Percentiles rank a stretch among this genome's conserved stretches.
phyloP scores from a whole-genome alignment of 2,888 invertebrate species.

The Orthosia incerta region DNA sequence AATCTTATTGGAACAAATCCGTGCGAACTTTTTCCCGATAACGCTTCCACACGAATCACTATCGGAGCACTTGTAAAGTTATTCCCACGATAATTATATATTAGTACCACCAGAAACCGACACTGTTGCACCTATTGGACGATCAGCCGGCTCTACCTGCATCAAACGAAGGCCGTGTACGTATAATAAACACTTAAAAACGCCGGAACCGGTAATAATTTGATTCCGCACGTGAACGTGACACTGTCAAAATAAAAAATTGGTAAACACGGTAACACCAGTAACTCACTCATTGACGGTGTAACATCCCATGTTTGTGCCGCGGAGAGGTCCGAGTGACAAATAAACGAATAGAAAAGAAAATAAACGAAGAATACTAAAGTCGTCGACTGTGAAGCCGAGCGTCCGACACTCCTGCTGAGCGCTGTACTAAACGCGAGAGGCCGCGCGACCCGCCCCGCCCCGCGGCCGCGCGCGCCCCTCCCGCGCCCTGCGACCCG shows the following conservation, averaged over 20 bases:
- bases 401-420: constrained; percentile 91
- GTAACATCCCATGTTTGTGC: constrained; percentile 82
- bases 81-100: constrained; percentile 79
- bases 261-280: constrained; percentile 78
- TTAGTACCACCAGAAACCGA: constrained; percentile 76
- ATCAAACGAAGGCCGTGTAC: constrained; percentile 86
- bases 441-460: constrained; percentile 86
- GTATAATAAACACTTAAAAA: constrained; percentile 89
- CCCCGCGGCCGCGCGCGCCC: constrained; percentile 79
- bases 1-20: constrained; percentile 82
- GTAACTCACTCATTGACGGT: constrained; percentile 79
- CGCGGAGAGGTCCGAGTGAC: constrained; percentile 81
- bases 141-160: constrained; percentile 87
- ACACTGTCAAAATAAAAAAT: constrained; percentile 88
- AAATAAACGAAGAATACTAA: constrained; percentile 91
- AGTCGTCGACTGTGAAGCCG: constrained; percentile 88
- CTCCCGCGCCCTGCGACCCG: constrained; percentile 84
- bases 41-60: constrained; percentile 70
- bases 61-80: constrained; percentile 73
- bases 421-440: constrained; percentile 90
- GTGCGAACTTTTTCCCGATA: constrained; percentile 75
- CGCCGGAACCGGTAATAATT: constrained; percentile 89
- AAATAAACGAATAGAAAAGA: constrained; percentile 91
- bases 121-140: constrained; percentile 82
- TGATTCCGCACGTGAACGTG: constrained; percentile 88